A percentile compares a stretch with the other conserved stretches of the same genome.
These are phyloP conservation scores for Cryptotis parvus DNA, from an alignment of 2,113 vertebrate genomes.

Conservation along the genomic window DNA sequence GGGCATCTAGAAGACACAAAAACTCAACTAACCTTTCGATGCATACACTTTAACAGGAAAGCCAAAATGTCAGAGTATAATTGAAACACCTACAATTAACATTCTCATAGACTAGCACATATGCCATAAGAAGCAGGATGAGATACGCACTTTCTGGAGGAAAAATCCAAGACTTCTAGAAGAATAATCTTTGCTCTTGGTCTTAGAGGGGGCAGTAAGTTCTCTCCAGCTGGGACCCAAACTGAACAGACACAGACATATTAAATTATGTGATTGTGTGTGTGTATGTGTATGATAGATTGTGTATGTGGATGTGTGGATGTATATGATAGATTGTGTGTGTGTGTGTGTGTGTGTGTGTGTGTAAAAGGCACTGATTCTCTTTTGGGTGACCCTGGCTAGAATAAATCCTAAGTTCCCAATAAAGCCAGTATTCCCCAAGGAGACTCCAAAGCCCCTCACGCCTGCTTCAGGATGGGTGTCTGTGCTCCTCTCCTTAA, in stretches of 20 bases:
- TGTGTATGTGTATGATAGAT: no score
- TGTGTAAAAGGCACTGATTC: not conserved
- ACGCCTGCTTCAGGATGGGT: not conserved
- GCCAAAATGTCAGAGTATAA: not conserved
- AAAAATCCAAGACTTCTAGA: not conserved
- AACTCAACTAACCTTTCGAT: not conserved
- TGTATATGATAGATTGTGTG: not conserved
- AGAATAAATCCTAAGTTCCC: not conserved
- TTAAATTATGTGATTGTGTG: not conserved
- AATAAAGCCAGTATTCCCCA: not conserved
- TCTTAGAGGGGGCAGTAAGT: not conserved
- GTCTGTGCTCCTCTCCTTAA: no score
- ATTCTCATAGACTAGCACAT: not conserved
- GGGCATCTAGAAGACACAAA: not conserved
- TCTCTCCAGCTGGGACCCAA: not conserved
- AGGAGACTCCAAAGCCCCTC: not conserved
- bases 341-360: no score
- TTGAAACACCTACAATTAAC: not conserved
- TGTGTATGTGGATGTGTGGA: no score
- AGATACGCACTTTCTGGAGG: not conserved
- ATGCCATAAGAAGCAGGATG: not conserved
- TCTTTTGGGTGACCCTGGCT: not conserved
- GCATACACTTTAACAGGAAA: not conserved
- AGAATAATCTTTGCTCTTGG: not conserved
- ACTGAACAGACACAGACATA: fast-evolving